Evolutionary conservation across 2,888 invertebrate species (phyloP), one percentile per base, ranked within the genome.

Genomic region (Psylliodes chrysocephalus): DNA sequence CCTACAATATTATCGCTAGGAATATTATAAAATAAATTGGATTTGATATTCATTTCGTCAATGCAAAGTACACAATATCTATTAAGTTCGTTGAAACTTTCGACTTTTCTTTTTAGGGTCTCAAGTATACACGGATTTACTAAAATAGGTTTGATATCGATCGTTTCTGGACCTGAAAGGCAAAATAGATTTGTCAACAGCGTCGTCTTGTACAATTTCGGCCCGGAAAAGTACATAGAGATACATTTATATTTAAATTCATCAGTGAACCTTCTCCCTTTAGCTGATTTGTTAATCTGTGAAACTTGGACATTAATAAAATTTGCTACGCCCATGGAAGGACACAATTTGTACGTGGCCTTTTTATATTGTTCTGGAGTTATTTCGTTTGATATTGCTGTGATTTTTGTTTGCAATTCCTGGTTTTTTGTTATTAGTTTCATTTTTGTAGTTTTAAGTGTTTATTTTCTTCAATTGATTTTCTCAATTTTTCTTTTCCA

Each of bases 21-120:
- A 1, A 19, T 22, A 55, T 66, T 38, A 33, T 66, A 69, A 60
- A 66, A 69, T 51, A 70, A 54, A 62, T 66, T 35, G 0, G 63
- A 38, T 60, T 71, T 68, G 14, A 72, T 57, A 5, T 51, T 30
- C 60, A 71, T 66, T 57, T 67, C 66, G 35, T 70, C 70, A 1
- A 70, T 35, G 54, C 61, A 66, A 8, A 69, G 3, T 4, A 47
- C 18, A 49, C 61, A 51, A 12, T 17, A n/a, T n/a, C 5, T 47
- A 25, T 47, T 25, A 10, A 18, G 14, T 22, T 30, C 28, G 44
- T n/a, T 44, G 4, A 55, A 28, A 25, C 12, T 42, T 12, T 55
- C 55, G 6, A 44, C 28, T 7, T 28, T 55, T 15, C 25, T 25
- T 15, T 25, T 22, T n/a, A 55, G 18, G 5, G 17, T 55, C 14